phyloP scores from a whole-genome alignment of 2,113 vertebrate species.

The Indicator indicator region DNA sequence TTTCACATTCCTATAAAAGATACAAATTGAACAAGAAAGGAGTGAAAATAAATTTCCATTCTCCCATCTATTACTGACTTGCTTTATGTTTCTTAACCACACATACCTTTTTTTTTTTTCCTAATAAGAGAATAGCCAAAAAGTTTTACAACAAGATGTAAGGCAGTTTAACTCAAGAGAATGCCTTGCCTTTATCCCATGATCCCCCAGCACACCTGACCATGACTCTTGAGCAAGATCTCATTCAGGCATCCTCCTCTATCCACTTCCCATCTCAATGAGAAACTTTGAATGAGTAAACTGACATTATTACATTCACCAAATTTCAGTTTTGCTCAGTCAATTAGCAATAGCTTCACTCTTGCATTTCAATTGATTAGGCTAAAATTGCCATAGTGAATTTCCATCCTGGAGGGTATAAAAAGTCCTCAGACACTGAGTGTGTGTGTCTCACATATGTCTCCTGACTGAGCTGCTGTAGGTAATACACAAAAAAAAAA shows the following conservation, averaged over 20 bases:
- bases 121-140: not conserved
- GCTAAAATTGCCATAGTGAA: conserved; percentile 18
- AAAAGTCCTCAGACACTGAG: not conserved
- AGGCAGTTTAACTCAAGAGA: not conserved
- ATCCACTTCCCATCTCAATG: not conserved
- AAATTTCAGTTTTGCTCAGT: conserved; percentile 5
- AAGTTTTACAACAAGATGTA: not conserved
- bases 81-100: not conserved
- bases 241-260: not conserved
- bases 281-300: not conserved
- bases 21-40: not conserved
- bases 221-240: accelerated
- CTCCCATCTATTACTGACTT: not conserved
- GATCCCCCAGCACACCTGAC: not conserved
- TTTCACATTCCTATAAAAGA: not conserved
- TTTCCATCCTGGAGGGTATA: conserved; percentile 39
- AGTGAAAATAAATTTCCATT: not conserved
- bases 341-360: not conserved
- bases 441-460: not conserved
- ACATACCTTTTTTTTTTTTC: not conserved
- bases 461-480: not conserved
- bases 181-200: accelerated
- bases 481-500: not conserved
- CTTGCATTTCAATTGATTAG: conserved; percentile 36
- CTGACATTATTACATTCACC: not conserved